Percentiles rank a stretch among this genome's conserved stretches.
phyloP scores from a whole-genome alignment of 2,888 invertebrate species.

The Uropetala carovei region DNA sequence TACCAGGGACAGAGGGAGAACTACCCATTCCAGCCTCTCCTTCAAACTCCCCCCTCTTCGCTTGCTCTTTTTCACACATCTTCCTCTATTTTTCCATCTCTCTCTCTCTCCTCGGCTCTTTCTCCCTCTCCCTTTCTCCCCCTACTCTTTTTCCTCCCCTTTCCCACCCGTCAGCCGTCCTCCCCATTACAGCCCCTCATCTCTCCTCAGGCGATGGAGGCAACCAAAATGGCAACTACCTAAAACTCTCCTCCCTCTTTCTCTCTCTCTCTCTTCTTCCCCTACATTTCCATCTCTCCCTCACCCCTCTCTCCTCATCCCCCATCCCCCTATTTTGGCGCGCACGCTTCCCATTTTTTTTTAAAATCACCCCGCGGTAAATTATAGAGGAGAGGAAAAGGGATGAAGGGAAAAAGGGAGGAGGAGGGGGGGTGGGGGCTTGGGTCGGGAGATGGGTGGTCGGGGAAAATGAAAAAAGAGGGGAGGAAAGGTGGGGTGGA shows the following conservation, averaged over 20 bases:
- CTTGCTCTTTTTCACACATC: not conserved
- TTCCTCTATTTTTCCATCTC: not conserved
- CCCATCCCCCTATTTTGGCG: not conserved
- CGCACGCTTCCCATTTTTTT: conserved; percentile 21
- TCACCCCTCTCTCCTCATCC: not conserved
- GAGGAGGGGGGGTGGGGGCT: not conserved
- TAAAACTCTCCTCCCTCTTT: not conserved
- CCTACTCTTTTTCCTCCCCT: not conserved
- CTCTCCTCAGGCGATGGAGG: not conserved
- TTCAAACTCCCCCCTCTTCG: not conserved
- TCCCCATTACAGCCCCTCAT: not conserved
- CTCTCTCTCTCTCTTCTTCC: not conserved
- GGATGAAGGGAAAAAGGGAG: not conserved
- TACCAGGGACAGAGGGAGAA: not conserved
- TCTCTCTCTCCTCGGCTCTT: not conserved
- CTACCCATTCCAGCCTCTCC: not conserved
- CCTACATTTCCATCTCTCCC: not conserved
- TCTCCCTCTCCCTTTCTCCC: not conserved
- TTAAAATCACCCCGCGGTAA: conserved; percentile 36
- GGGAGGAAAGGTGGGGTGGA: not conserved
- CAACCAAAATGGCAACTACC: conserved; percentile 4
- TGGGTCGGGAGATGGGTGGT: not conserved
- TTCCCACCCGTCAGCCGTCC: not conserved
- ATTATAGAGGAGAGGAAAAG: not conserved
- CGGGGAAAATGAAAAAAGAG: not conserved